Percentiles rank a stretch among this genome's conserved stretches.
phyloP scores from a whole-genome alignment of 2,797 vertebrate genomes.

The Miichthys miiuy region DNA sequence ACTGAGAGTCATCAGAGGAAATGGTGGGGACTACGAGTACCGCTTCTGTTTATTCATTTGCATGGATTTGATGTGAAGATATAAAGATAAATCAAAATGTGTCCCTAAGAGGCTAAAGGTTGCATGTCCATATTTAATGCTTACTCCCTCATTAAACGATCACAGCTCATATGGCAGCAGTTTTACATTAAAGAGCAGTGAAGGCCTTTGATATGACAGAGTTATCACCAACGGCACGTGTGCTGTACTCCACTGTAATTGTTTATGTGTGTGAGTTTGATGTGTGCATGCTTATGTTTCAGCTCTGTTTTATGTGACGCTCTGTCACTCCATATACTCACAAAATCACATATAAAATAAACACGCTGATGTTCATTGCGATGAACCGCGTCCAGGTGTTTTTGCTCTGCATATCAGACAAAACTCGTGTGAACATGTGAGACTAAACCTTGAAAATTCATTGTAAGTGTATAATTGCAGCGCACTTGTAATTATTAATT shows the following conservation, averaged over 20 bases:
- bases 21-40: constrained; percentile 19
- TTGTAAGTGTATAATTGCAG: neutral
- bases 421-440: neutral
- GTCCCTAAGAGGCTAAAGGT: constrained; percentile 12
- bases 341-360: neutral
- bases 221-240: constrained; percentile 10
- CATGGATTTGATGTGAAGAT: constrained; percentile 29
- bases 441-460: neutral
- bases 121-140: constrained; percentile 2
- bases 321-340: neutral
- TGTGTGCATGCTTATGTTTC: neutral
- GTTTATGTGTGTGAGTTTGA: neutral
- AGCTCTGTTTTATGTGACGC: neutral
- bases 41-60: constrained; percentile 30
- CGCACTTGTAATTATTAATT: neutral
- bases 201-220: constrained; percentile 19
- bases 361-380: neutral
- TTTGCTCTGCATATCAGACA: neutral
- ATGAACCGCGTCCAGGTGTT: too few relatives aligned
- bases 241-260: neutral
- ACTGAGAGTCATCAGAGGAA: constrained; percentile 41
- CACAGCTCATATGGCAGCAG: constrained; percentile 1
- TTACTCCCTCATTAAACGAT: constrained; percentile 24
- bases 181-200: constrained; percentile 38
- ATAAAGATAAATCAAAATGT: constrained; percentile 14